phyloP scores from a whole-genome alignment of 2,113 vertebrate genomes.

The Baryphthengus martii region DNA sequence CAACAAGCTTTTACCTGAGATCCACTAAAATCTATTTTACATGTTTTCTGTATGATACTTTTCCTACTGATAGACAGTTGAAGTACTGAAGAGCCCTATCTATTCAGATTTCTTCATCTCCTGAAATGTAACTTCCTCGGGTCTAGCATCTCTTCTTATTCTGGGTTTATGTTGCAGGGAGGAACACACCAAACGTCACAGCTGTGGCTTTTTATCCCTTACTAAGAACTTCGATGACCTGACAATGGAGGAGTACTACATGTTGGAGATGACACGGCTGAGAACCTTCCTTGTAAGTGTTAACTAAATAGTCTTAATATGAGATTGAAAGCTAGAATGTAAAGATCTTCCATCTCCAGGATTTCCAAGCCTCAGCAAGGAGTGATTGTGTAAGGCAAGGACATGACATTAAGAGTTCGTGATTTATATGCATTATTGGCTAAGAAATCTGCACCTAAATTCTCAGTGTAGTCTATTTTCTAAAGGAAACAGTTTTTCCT shows the following conservation, averaged over 20 bases:
- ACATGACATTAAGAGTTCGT: not conserved
- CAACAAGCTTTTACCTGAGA: not conserved
- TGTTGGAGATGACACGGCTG: conserved; percentile 75
- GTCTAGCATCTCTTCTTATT: not conserved
- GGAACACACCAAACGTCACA: conserved; percentile 71
- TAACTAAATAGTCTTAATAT: not conserved
- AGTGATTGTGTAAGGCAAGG: not conserved
- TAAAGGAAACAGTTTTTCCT: not conserved
- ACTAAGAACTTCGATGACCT: conserved; percentile 69
- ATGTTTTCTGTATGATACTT: not conserved
- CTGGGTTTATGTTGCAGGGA: conserved; percentile 49
- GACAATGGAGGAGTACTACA: conserved; percentile 74
- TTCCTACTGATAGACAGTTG: not conserved
- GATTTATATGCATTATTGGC: not conserved
- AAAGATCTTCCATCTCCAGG: not conserved
- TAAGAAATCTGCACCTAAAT: not conserved
- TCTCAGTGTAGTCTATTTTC: not conserved
- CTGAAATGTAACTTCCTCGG: not conserved
- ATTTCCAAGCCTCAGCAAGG: not conserved
- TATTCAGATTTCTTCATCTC: not conserved
- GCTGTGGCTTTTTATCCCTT: conserved; percentile 75
- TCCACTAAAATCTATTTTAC: not conserved
- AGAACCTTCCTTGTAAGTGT: conserved; percentile 75
- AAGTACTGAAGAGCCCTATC: not conserved
- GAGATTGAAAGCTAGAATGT: not conserved